Evolutionary conservation across 1,140 invertebrate species (phyloP).

Genomic region (Pseudomyrmex cubaensis): DNA sequence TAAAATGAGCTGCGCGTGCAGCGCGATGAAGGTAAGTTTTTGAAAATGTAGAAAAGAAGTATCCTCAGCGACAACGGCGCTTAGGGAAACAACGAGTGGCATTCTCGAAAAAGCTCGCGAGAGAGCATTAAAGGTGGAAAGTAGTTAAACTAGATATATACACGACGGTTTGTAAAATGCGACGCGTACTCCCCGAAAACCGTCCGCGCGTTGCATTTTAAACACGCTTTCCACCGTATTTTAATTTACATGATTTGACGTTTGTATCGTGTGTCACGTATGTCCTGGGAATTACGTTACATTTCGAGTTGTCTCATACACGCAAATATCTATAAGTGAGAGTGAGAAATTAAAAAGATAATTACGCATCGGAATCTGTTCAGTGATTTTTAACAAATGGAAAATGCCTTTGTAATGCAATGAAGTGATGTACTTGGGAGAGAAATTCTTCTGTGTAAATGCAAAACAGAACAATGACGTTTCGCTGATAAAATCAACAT

Average conservation of each 20-base stretch:
- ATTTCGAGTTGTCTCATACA: slow-evolving; percentile 38
- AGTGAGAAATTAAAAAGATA: slow-evolving; percentile 22
- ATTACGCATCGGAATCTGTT: slow-evolving; percentile 12
- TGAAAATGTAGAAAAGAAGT: slow-evolving; percentile 43
- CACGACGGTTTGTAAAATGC: slow-evolving; percentile 5
- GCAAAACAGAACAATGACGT: neutral
- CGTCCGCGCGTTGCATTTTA: slow-evolving; percentile 21
- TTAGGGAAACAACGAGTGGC: slow-evolving; percentile 30
- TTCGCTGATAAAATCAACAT: slow-evolving; percentile 4
- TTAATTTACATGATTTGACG: slow-evolving; percentile 42
- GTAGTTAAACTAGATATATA: slow-evolving; percentile 29
- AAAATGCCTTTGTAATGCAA: slow-evolving; percentile 32
- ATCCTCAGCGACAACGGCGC: slow-evolving; percentile 19
- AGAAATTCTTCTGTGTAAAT: neutral
- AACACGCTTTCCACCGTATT: neutral
- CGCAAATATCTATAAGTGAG: neutral
- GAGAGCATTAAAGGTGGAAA: slow-evolving; percentile 30
- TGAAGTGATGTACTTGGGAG: slow-evolving; percentile 9
- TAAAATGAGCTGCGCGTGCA: slow-evolving; percentile 46
- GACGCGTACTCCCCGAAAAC: slow-evolving; percentile 1
- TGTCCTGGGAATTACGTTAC: slow-evolving; percentile 21
- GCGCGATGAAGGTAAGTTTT: slow-evolving; percentile 37
- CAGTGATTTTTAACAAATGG: neutral
- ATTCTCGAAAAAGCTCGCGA: slow-evolving; percentile 27
- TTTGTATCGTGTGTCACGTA: neutral